These are phyloP conservation scores for Cheilosia impressa DNA, from an alignment of 2,888 invertebrate species.

Conservation along the genomic window DNA sequence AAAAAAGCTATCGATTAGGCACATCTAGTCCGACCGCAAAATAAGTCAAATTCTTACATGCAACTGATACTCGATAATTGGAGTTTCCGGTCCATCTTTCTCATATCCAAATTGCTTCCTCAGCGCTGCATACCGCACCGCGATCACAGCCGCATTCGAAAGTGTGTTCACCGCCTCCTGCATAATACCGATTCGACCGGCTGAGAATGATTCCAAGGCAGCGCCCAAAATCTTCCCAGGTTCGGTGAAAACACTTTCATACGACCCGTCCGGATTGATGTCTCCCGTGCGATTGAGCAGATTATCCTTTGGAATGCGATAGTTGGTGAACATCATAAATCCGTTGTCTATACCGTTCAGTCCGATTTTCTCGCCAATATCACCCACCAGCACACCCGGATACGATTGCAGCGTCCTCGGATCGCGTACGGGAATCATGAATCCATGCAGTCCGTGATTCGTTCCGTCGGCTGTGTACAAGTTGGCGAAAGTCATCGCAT, in stretches of 20 bases:
- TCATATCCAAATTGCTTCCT: conserved; percentile 91
- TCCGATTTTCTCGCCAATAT: conserved; percentile 96
- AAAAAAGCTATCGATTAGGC: conserved; percentile 11
- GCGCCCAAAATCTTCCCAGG: conserved; percentile 93
- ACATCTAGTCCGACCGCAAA: not conserved
- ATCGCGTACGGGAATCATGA: conserved; percentile 93
- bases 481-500: conserved; percentile 95
- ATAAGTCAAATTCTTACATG: conserved; percentile 84
- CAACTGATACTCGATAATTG: conserved; percentile 92
- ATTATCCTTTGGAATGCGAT: conserved; percentile 93
- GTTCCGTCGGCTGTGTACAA: conserved; percentile 91
- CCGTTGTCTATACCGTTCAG: conserved; percentile 97
- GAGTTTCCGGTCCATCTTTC: conserved; percentile 86
- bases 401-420: conserved; percentile 90
- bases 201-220: conserved; percentile 93
- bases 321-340: conserved; percentile 94
- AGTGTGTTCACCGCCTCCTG: conserved; percentile 84
- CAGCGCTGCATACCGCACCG: conserved; percentile 91
- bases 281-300: conserved; percentile 95
- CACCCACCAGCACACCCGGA: conserved; percentile 94
- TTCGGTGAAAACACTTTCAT: conserved; percentile 95
- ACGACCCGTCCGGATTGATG: conserved; percentile 93
- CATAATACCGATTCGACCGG: conserved; percentile 91
- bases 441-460: conserved; percentile 94
- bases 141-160: conserved; percentile 88